phyloP scores from a whole-genome alignment of 2,888 invertebrate species.

The Rotaria sp. region DNA sequence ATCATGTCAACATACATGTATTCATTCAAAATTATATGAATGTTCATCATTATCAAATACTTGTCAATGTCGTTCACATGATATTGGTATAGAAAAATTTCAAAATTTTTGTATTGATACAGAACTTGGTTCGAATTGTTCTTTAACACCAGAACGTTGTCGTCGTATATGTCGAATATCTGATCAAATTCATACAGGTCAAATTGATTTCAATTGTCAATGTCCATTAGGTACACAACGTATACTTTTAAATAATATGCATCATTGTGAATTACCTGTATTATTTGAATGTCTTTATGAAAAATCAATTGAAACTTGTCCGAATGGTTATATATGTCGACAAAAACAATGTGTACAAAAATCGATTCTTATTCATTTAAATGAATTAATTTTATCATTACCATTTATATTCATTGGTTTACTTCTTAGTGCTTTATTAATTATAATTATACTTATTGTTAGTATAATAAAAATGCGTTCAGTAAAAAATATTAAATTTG shows the following conservation, averaged over 20 bases:
- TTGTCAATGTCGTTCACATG: slow-evolving; percentile 4
- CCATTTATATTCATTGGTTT: background rate
- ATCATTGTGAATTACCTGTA: background rate
- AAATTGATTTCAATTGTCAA: background rate
- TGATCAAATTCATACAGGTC: background rate
- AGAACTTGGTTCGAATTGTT: background rate
- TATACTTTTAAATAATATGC: background rate
- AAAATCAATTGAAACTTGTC: background rate
- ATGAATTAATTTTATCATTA: background rate
- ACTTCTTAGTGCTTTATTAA: background rate
- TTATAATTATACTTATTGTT: slow-evolving; percentile 4
- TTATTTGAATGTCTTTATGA: background rate
- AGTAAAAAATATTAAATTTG: background rate
- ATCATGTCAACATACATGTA: background rate
- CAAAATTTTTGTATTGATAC: background rate
- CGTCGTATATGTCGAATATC: background rate
- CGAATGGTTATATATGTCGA: background rate
- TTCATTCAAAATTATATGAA: background rate
- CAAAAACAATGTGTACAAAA: background rate
- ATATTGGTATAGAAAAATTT: background rate
- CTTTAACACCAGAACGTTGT: slow-evolving; percentile 9
- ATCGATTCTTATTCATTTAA: background rate
- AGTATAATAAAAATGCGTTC: slow-evolving; percentile 7
- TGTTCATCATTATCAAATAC: background rate
- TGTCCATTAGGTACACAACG: background rate